phyloP scores from a whole-genome alignment of 92 coral and sea anemone genomes.

The Zoanthus sansibaricus region DNA sequence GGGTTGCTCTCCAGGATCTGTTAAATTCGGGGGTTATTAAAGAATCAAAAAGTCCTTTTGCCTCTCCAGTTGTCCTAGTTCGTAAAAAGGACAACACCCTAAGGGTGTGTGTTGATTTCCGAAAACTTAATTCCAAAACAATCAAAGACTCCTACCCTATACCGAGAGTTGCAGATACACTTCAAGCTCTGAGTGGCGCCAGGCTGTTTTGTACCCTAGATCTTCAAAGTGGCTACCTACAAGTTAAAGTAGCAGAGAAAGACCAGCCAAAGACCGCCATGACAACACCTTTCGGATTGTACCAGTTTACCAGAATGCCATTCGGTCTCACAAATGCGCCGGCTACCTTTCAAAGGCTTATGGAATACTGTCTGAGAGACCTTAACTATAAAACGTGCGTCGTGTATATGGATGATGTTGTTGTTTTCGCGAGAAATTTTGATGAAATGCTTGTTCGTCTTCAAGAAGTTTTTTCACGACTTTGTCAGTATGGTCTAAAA shows the following conservation, averaged over 20 bases:
- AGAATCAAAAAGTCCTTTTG: conserved; percentile 46
- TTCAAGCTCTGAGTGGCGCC: conserved; percentile 63
- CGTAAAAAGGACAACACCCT: conserved; percentile 45
- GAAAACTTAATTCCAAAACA: conserved; percentile 62
- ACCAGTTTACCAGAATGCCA: conserved; percentile 63
- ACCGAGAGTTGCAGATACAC: conserved; percentile 50
- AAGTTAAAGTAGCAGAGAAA: conserved; percentile 45
- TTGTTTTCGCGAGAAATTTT: conserved; percentile 53
- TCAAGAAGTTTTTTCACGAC: conserved; percentile 37
- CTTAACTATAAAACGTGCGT: conserved; percentile 47
- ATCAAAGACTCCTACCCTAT: conserved; percentile 59
- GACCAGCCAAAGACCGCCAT: conserved; percentile 61
- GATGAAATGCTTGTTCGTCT: conserved; percentile 55
- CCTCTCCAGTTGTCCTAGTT: conserved; percentile 55
- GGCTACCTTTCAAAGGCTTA: conserved; percentile 42
- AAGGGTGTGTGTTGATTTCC: conserved; percentile 28
- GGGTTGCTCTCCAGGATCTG: conserved; percentile 11
- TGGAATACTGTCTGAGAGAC: conserved; percentile 61
- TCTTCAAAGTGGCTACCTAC: conserved; percentile 62
- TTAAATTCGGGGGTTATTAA: conserved; percentile 42
- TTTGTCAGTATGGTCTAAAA: conserved; percentile 56
- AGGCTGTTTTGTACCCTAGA: conserved; percentile 62
- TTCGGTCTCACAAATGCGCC: conserved; percentile 47
- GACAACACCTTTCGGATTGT: conserved; percentile 68
- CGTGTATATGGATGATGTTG: conserved; percentile 57